Percentiles rank a stretch among this genome's conserved stretches.
These are phyloP conservation scores for Amblyopsis hoosieri DNA, from an alignment of 2,797 vertebrate species.

Conservation along the genomic window DNA sequence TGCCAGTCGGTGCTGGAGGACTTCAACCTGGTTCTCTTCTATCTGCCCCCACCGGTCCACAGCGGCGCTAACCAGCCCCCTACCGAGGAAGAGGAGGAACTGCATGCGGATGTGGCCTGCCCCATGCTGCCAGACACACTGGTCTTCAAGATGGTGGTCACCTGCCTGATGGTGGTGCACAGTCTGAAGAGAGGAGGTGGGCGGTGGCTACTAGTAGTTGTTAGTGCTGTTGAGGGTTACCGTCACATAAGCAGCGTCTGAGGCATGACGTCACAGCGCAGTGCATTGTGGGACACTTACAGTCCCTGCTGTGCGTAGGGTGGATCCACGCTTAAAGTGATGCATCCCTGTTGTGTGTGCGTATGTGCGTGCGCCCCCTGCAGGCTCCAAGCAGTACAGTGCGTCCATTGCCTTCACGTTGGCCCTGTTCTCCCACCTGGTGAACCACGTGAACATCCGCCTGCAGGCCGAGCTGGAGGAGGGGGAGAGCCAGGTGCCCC, in stretches of 20 bases:
- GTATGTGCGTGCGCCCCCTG: conserved; percentile 3
- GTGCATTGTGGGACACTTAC: no score
- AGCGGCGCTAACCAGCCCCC: conserved; percentile 71
- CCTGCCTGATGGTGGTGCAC: conserved; percentile 96
- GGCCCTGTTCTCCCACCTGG: conserved; percentile 95
- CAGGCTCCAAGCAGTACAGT: conserved; percentile 96
- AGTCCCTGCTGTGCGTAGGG: no score
- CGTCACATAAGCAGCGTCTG: no score
- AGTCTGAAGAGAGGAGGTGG: conserved; percentile 94
- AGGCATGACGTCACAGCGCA: no score
- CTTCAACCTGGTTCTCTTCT: conserved; percentile 97
- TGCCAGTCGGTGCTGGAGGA: conserved; percentile 97
- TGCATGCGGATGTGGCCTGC: conserved; percentile 79
- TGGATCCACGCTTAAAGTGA: no score
- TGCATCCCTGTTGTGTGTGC: not conserved
- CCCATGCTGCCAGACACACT: conserved; percentile 90
- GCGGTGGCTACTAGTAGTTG: not conserved
- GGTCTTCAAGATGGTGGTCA: conserved; percentile 93
- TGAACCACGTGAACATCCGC: conserved; percentile 97
- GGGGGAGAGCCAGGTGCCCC: conserved; percentile 85
- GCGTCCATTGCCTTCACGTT: conserved; percentile 95
- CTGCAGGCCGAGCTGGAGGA: conserved; percentile 96
- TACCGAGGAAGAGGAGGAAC: conserved; percentile 91
- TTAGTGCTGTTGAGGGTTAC: no score
- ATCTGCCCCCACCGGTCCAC: conserved; percentile 83